Base-by-base conservation (phyloP, 2,797 vertebrate species). In the Acanthurus tractus region DNA sequence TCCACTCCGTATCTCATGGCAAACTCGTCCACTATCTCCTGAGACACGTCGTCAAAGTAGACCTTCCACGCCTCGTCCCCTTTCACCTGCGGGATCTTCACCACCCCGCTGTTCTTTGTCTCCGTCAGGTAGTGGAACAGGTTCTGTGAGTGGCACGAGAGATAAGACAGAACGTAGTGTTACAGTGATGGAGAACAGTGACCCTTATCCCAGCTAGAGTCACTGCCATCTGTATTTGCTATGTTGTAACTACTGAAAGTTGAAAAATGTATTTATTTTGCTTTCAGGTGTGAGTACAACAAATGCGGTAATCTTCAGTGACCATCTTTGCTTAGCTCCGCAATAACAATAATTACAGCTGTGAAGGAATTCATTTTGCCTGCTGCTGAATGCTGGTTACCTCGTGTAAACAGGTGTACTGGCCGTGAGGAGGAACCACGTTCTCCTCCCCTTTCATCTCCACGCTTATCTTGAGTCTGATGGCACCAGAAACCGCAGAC, bases 1-100 rank as follows among this genome's bases (percentile, higher is more conserved):
- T 99, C 98, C 88, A 99, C 96, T 82, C 98, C 98, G 3, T 97
- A 99, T 84, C 98, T 96, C 96, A 99, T 97, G 77, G 98, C 98
- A 65, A 99, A 99, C 90, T 99, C 98, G 89, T 99, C 98, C 46
- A 99, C 98, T 71, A 99, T 99, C 95, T 99, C 98, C 83, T 99
- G 98, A 14, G 97, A 96, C 4, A 96, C 94, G 1, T 98, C 98
- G 68, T 99, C 97, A 85, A 96, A 99, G 93, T 99, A 99, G 78
- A 99, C 98, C 91, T 99, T 99, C 98, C 98, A 99, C 56, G 97
- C 98, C 77, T 99, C 98, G 13, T 99, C 98, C 1, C 98, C 98
- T 92, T 95, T 97, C 88, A 98, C 96, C 81, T 96, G 95, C 0
- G 98, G 98, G 84, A 99, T 98, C 91, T 97, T 98, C 91, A 99